Evolutionary conservation across 1,140 invertebrate genomes (phyloP), one percentile per base, ranked within the genome.

Genomic region (Armadillidium nasatum): DNA sequence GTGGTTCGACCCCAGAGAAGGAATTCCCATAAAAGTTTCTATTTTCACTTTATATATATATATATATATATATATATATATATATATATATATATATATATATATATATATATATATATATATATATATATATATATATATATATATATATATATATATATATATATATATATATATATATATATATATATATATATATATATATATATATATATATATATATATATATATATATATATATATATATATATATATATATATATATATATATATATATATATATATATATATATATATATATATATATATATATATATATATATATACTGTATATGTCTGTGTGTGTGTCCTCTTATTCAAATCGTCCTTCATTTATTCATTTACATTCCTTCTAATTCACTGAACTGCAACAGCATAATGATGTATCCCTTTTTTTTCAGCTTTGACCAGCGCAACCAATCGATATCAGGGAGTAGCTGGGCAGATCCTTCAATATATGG

Each of bases 81-180:
- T 15, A 50, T 15, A 50, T 15, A 50, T 15, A 50, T 15, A 50
- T 15, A 50, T 15, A 50, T 15, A 50, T 15, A 50, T 15, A 50
- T 15, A 50, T 15, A 50, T 50, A 50, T 50, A 50, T 50, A 50
- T 50, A 50, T 50, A 50, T 50, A 50, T 50, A 50, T 50, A 50
- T 50, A 50, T 50, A 50, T 50, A 50, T 50, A 50, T 50, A 50
- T 50, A 50, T 50, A 50, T 50, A 50, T 50, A 50, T 50, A 50
- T 50, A 50, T 50, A 50, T 50, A 50, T 50, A 50, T 50, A 50
- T 50, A 50, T 50, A 50, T 50, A 50, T 50, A 50, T 15, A 15
- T 10, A 15, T 50, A 50, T 50, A 50, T 15, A 50, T 9, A 9
- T 50, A 50, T 50, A 50, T 15, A 50, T 50, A 50, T 50, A 9